These are phyloP conservation scores for Gadus macrocephalus DNA, from an alignment of 2,113 vertebrate genomes.

Conservation along the genomic window DNA sequence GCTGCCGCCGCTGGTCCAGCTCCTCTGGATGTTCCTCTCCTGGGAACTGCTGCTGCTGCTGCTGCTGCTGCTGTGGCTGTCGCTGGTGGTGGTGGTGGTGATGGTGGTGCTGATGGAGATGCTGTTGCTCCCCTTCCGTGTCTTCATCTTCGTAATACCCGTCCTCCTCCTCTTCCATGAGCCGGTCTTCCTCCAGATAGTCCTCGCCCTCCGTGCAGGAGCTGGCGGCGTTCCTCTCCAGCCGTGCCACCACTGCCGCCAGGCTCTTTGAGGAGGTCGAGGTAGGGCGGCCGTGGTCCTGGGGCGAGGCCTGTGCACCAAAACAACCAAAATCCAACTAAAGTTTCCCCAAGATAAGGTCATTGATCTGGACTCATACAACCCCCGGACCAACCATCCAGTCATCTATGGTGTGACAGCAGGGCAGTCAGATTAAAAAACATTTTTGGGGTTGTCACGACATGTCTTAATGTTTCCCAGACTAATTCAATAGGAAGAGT, in stretches of 20 bases:
- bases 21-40: conserved; percentile 41
- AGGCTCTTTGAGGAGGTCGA: conserved; percentile 84
- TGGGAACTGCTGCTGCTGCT: conserved; percentile 51
- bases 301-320: conserved; percentile 51
- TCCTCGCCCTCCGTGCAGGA: conserved; percentile 75
- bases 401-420: too few relatives aligned
- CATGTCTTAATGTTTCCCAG: too few relatives aligned
- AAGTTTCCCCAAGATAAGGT: too few relatives aligned
- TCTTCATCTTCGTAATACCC: conserved; percentile 70
- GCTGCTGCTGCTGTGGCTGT: conserved; percentile 34
- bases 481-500: conserved; percentile 19
- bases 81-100: conserved; percentile 14
- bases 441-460: too few relatives aligned
- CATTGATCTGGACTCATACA: too few relatives aligned
- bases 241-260: conserved; percentile 93
- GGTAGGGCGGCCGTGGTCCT: conserved; percentile 68
- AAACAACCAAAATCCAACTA: conserved; percentile 5
- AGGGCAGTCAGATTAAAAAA: too few relatives aligned
- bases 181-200: conserved; percentile 67
- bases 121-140: conserved; percentile 62
- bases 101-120: conserved; percentile 47
- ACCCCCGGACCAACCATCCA: too few relatives aligned
- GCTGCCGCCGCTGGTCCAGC: background rate
- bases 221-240: conserved; percentile 79
- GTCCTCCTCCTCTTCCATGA: conserved; percentile 68